phyloP scores from a whole-genome alignment of 2,113 vertebrate species.

The Scytalopus superciliaris region DNA sequence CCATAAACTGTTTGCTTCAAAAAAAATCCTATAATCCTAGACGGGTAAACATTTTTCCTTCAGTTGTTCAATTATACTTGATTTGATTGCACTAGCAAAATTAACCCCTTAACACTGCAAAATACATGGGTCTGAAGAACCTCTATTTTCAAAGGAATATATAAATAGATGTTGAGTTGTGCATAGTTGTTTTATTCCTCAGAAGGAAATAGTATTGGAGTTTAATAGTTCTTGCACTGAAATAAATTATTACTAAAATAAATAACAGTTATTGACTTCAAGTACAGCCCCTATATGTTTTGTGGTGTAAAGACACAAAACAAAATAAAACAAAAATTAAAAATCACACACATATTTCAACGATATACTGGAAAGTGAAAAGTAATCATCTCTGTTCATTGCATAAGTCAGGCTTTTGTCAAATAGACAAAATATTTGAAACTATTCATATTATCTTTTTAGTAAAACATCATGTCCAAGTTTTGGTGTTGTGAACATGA shows the following conservation, averaged over 20 bases:
- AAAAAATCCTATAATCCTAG: not conserved
- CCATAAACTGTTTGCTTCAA: not conserved
- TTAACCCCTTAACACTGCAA: not conserved
- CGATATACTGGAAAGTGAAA: not conserved
- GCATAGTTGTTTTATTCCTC: not conserved
- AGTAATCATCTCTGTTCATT: not conserved
- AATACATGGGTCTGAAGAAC: not conserved
- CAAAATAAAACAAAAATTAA: not conserved
- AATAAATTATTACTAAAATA: not conserved
- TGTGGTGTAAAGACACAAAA: not conserved
- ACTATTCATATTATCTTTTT: not conserved
- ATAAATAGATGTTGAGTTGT: not conserved
- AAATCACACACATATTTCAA: not conserved
- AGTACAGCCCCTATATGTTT: not conserved
- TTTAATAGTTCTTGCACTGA: not conserved
- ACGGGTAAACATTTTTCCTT: not conserved
- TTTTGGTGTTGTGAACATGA: not conserved
- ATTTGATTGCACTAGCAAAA: not conserved
- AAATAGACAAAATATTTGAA: not conserved
- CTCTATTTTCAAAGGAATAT: not conserved
- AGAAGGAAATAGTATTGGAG: not conserved
- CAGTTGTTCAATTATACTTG: not conserved
- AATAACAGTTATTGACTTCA: not conserved
- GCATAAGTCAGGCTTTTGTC: not conserved
- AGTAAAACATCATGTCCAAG: not conserved